Evolutionary conservation across 2,888 invertebrate species (phyloP).

Genomic region (Tetranychus truncatus): DNA sequence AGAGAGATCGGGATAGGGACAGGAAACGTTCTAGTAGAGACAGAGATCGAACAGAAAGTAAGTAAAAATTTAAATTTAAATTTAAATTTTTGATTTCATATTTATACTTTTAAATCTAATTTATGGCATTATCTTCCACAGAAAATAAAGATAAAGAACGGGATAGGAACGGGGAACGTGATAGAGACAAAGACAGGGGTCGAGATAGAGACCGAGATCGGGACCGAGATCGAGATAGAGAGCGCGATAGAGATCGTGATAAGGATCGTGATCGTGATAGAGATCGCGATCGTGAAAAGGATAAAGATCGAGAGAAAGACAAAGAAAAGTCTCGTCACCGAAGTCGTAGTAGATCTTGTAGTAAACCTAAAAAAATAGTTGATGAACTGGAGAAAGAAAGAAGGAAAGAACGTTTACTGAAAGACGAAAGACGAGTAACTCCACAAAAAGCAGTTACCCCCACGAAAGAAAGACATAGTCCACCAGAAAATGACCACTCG

Average conservation of each 20-base stretch:
- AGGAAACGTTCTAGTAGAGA: neutral
- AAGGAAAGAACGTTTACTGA: neutral
- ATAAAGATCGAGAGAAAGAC: conserved; percentile 7
- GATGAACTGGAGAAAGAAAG: conserved; percentile 14
- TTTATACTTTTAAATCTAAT: neutral
- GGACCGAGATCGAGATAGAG: conserved; percentile 7
- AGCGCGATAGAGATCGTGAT: neutral
- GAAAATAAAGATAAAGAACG: neutral
- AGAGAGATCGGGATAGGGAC: neutral
- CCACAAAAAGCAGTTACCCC: neutral
- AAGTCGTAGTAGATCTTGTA: conserved; percentile 7
- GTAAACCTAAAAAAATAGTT: conserved; percentile 5
- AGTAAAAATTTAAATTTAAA: neutral
- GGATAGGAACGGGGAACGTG: conserved; percentile 2
- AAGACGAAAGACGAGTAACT: neutral
- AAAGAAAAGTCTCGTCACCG: conserved; percentile 8
- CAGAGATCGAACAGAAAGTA: conserved; percentile 11
- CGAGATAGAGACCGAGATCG: conserved; percentile 8
- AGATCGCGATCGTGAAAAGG: conserved; percentile 10
- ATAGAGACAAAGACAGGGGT: neutral
- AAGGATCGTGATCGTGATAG: conserved; percentile 5
- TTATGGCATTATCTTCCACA: neutral
- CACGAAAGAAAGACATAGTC: neutral
- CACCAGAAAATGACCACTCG: neutral
- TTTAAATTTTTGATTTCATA: neutral